Base-by-base conservation (phyloP, 2,113 vertebrate species). In the Ginglymostoma cirratum region DNA sequence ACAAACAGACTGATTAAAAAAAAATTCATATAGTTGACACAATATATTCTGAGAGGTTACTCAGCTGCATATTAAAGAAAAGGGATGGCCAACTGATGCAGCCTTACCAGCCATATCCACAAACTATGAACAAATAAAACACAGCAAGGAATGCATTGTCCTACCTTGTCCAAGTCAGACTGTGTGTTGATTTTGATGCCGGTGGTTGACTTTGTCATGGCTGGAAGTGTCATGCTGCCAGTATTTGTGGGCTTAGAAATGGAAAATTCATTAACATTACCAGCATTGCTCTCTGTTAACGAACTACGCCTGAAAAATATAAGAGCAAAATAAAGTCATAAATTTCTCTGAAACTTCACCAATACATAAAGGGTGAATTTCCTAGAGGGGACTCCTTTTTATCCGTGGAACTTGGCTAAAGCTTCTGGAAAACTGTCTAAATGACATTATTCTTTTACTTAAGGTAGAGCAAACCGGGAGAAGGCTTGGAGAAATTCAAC, bases 201-300 rank as follows among this genome's bases (percentile, higher is more conserved):
- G 8, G 24, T 70, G 10, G 23, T 12, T 76, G 94, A 34, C 67
- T 23, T 95, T 1, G 4, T 48, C 30, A 5, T 48, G 45, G 67
- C 69, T 48, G 94, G 94, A 34, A 95, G 94, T 19, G 69, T 95
- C 94, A 95, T 72, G 94, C 67, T 95, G 69, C 94, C 94, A 72
- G 42, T 17, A 24, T 48, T n/a, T 12, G 17, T 3, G 38, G 66
- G 45, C 30, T 70, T 72, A 42, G 94, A 34, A 95, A 27, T 17
- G 42, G 45, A 42, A 48, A 5, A 27, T 27, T 45, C 94, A 52
- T 17, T 95, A 69, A 19, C 8, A 38, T 38, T 93, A 93, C 61
- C 85, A 34, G 14, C 5, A 34, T 8, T 95, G 45, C 66, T 70
- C 12, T 95, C 94, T 30, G 94, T 95, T 72, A 72, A 48, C 27